Percentiles rank a stretch among this genome's conserved stretches.
Evolutionary conservation across 1,140 invertebrate genomes (phyloP).

Genomic region (Drosophila kurseongensis): DNA sequence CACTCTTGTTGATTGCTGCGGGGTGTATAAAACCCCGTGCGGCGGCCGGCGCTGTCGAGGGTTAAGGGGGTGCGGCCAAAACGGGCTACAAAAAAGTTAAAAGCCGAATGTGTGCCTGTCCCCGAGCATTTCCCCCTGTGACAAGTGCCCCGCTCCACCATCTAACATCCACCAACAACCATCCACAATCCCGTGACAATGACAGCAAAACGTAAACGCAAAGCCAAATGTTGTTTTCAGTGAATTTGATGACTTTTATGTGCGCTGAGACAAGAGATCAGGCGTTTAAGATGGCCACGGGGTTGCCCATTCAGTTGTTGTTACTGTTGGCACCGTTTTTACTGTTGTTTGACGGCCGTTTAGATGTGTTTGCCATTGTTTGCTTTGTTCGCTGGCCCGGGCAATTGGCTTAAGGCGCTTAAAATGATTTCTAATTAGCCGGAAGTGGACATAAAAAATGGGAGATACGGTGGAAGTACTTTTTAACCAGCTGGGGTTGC

Average conservation of each 20-base stretch:
- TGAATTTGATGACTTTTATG: conserved; percentile 84
- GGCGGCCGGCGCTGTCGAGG: conserved; percentile 13
- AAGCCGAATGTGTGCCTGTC: conserved; percentile 55
- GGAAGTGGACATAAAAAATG: conserved; percentile 14
- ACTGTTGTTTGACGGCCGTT: conserved; percentile 30
- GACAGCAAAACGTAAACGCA: conserved; percentile 76
- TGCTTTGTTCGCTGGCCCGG: conserved; percentile 40
- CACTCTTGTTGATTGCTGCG: conserved; percentile 79
- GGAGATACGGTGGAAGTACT: conserved; percentile 22
- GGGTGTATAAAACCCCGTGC: conserved; percentile 27
- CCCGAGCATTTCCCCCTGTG: conserved; percentile 1
- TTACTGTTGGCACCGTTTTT: conserved; percentile 21
- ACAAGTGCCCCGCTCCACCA: background rate
- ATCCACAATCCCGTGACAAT: conserved; percentile 60
- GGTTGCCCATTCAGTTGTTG: conserved; percentile 52
- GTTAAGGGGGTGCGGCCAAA: conserved; percentile 16
- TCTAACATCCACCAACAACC: background rate
- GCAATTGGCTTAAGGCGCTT: conserved; percentile 78
- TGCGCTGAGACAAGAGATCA: conserved; percentile 81
- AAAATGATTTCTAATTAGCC: conserved; percentile 79
- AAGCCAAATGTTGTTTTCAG: conserved; percentile 84
- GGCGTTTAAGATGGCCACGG: conserved; percentile 81
- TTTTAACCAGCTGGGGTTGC: conserved; percentile 3
- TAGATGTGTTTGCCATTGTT: conserved; percentile 36
- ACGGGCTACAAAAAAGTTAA: conserved; percentile 69